Evolutionary conservation across 2,888 invertebrate genomes (phyloP).

Genomic region (Steinernema carpocapsae): DNA sequence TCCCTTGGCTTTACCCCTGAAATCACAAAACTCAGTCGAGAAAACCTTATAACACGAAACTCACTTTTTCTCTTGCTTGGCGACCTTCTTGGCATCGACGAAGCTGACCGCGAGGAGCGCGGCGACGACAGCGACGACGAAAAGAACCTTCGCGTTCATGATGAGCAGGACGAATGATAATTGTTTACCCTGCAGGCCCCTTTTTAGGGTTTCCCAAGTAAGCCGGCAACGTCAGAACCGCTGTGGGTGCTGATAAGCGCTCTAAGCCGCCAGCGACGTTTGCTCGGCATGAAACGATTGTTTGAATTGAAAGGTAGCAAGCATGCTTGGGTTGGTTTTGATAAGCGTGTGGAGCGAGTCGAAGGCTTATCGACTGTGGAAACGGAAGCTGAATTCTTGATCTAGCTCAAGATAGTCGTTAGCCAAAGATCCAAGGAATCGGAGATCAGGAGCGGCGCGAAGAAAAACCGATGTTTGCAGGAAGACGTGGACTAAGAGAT

Average conservation of each 20-base stretch:
- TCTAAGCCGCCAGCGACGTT: not conserved
- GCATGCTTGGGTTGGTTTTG: not conserved
- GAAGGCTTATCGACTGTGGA: not conserved
- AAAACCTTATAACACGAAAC: not conserved
- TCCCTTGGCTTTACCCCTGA: not conserved
- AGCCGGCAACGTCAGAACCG: not conserved
- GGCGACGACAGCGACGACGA: slow-evolving; percentile 6
- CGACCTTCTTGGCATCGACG: slow-evolving; percentile 22
- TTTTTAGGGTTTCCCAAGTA: not conserved
- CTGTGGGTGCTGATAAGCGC: not conserved
- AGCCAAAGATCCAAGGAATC: not conserved
- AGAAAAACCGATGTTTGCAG: too few relatives aligned
- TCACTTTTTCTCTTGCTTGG: slow-evolving; percentile 18
- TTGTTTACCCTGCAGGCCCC: slow-evolving; percentile 14
- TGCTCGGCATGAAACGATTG: too few relatives aligned
- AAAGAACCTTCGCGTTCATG: slow-evolving; percentile 23
- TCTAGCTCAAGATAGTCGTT: not conserved
- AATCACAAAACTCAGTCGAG: too few relatives aligned
- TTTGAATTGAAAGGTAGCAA: not conserved
- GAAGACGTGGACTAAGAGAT: not conserved
- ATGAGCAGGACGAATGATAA: slow-evolving; percentile 1
- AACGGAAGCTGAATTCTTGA: not conserved
- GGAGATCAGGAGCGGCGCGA: not conserved
- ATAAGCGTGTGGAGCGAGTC: not conserved
- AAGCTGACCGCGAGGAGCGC: slow-evolving; percentile 11